Percentiles rank a stretch among this genome's conserved stretches.
phyloP scores from a whole-genome alignment of 2,113 vertebrate species.

The Argyrosomus japonicus region DNA sequence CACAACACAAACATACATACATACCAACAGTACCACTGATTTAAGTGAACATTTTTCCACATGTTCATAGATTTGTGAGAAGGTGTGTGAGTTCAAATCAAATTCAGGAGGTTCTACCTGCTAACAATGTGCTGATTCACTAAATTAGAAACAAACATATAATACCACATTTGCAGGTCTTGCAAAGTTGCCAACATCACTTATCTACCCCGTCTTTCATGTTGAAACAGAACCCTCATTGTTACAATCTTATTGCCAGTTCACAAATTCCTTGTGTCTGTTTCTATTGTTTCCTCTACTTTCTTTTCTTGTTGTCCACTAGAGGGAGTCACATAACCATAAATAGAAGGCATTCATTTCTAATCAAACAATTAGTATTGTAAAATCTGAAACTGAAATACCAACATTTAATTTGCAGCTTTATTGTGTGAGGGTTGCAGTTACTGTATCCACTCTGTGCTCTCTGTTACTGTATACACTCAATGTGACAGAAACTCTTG shows the following conservation, averaged over 20 bases:
- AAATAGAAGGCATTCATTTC: neutral
- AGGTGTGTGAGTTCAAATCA: too few relatives aligned
- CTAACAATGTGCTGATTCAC: too few relatives aligned
- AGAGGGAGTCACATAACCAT: slow-evolving; percentile 27
- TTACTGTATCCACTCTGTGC: neutral
- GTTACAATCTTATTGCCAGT: neutral
- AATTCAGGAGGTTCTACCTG: too few relatives aligned
- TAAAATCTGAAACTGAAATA: neutral
- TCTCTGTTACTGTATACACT: too few relatives aligned
- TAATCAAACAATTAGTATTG: neutral
- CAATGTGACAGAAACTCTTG: neutral
- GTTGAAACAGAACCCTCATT: neutral
- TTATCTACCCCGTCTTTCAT: too few relatives aligned
- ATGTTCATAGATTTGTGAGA: too few relatives aligned
- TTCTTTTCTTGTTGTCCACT: slow-evolving; percentile 23
- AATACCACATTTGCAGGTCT: neutral
- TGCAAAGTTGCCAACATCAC: neutral
- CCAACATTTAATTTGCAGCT: neutral
- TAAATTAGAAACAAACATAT: too few relatives aligned
- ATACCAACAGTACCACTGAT: too few relatives aligned
- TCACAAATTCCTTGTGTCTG: too few relatives aligned
- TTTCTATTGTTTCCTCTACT: neutral
- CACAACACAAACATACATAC: too few relatives aligned
- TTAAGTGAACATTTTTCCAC: too few relatives aligned
- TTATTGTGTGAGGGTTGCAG: neutral